Evolutionary conservation across 2,888 invertebrate species (phyloP), one percentile per base, ranked within the genome.

Genomic region (Drosophila mimica): DNA sequence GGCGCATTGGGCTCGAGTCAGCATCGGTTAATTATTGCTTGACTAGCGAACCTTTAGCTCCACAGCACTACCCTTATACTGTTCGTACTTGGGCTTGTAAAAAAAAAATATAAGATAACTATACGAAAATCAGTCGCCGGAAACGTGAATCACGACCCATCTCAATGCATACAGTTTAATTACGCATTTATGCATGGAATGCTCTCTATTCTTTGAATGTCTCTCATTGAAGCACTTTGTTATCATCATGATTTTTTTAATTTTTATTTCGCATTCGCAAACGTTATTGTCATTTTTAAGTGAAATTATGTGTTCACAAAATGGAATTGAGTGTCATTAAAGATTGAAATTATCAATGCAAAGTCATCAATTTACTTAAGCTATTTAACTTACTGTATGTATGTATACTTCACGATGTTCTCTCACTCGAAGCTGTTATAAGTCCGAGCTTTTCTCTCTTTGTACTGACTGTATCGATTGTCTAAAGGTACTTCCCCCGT

Each of bases 141-240:
- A 72, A 72, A 62, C 51, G 56, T 71, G 70, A 57, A 54, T 70
- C 62, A 70, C 56, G 61, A 34, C 33, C 46, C 60, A 59, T 46
- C 57, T 25, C 40, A 52, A 28, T 25, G 46, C 46, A 36, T 30
- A 52, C 31, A 20, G 34, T 13, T 20, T 36, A 46, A 25, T 46
- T 65, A 34, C 20, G 34, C 28, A 28, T 28, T 28, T 28, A 17
- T 17, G 49, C 17, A 30, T 5, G 6, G 6, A 49, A 15, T 53
- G 15, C 8, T 46, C 49, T 28, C 13, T 20, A 30, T 38, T 56
- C 20, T 46, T 31, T 48, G 31, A 40, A 28, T 34, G 15, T 3
- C 25, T 25, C 20, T 34, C 34, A 20, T 34, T 53, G 15, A 53
- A 34, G 20, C 25, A 17, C 6, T 36, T 53, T 11, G 20, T 25